phyloP scores from a whole-genome alignment of 2,113 vertebrate genomes.

The Conger conger region DNA sequence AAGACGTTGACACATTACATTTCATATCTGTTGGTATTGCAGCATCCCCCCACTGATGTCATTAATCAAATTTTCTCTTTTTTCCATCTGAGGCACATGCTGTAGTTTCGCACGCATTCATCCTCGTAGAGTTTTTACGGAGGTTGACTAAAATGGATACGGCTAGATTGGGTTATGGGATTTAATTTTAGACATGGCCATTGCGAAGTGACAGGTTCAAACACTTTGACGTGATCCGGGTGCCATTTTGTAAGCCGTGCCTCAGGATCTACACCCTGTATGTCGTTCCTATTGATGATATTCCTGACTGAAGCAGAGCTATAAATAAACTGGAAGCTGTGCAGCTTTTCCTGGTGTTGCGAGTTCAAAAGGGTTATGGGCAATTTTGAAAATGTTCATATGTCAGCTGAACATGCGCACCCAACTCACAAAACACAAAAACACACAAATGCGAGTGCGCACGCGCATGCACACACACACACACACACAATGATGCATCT shows the following conservation, averaged over 20 bases:
- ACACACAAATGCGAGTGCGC: not conserved
- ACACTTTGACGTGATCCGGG: not conserved
- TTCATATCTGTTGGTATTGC: not conserved
- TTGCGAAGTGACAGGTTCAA: not conserved
- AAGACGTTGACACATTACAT: not conserved
- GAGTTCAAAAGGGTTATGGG: not conserved
- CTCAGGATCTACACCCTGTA: not conserved
- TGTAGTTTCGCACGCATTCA: not conserved
- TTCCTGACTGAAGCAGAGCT: not conserved
- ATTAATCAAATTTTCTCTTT: not conserved
- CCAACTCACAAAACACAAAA: not conserved
- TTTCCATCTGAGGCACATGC: not conserved
- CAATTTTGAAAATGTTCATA: not conserved
- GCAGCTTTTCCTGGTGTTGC: not conserved
- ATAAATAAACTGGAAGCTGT: not conserved
- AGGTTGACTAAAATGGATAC: not conserved
- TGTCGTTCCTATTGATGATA: not conserved
- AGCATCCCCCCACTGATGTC: not conserved
- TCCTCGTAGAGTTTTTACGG: not conserved
- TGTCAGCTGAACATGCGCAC: not conserved
- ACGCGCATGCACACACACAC: not conserved
- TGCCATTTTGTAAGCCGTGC: not conserved
- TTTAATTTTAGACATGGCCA: not conserved
- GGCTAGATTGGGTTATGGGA: not conserved
- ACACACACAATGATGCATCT: not conserved